Percentiles rank a stretch among this genome's conserved stretches.
phyloP scores from a whole-genome alignment of 2,113 vertebrate genomes.

The Limnothrissa miodon region DNA sequence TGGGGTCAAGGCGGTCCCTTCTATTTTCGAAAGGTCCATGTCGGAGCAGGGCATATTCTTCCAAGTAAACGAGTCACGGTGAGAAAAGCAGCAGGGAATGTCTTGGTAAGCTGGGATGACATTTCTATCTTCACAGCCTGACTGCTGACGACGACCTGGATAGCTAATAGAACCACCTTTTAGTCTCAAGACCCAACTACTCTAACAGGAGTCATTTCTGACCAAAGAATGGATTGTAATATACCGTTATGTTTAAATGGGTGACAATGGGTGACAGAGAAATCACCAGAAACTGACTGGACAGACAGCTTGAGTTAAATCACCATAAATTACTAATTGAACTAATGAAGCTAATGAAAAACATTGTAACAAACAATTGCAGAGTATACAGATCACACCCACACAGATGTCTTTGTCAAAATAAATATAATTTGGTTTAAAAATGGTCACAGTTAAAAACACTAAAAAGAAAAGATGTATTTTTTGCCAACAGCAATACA shows the following conservation, averaged over 20 bases:
- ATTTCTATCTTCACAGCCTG: background rate
- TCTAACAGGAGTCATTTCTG: background rate
- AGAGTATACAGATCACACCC: constrained; percentile 49
- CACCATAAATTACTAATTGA: background rate
- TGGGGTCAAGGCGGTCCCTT: constrained; percentile 44
- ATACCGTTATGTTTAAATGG: background rate
- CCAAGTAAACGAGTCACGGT: constrained; percentile 39
- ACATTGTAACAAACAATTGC: no score
- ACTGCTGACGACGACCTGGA: background rate
- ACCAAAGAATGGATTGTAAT: background rate
- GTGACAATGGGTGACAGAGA: background rate
- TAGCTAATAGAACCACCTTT: background rate
- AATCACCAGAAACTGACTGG: background rate
- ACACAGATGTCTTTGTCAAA: constrained; percentile 23
- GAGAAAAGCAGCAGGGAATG: constrained; percentile 33
- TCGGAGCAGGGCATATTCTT: constrained; percentile 51
- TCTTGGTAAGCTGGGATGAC: background rate
- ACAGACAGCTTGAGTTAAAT: background rate
- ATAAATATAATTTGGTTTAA: constrained; percentile 21
- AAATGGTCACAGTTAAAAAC: constrained; percentile 20
- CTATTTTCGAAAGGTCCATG: constrained; percentile 69
- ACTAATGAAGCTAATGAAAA: no score
- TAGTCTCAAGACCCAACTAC: no score
- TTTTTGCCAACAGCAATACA: constrained; percentile 1
- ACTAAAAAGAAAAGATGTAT: constrained; percentile 11